Evolutionary conservation across 2,113 vertebrate species (phyloP), one percentile per base, ranked within the genome.

Genomic region (Rhea pennata): DNA sequence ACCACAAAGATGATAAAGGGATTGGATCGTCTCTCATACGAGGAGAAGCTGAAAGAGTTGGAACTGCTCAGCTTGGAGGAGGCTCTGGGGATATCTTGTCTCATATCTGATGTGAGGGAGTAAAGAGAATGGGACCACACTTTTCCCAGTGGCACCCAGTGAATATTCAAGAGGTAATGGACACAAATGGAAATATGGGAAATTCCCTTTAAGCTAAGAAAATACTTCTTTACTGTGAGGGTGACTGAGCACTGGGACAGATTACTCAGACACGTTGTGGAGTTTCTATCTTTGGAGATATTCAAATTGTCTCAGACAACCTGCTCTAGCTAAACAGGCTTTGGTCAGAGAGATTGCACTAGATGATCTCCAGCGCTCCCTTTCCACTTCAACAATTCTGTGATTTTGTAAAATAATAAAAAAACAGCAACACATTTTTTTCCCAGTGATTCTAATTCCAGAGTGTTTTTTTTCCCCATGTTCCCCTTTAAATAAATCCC

Each of bases 251-350:
- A 71, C 2, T 10, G 61, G 5, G 23, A 56, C 6, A 59, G 3
- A 1, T 42, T 58, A 4, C 12, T 9, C 44, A 61, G 24, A 70
- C 20, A 73, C 3, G 0, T 5, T 69, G 4, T 12, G 17, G 27
- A 42, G 5, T 46, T 13, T 82, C 56, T 51, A 22, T 50, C 10
- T 16, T 77, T 40, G 26, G 20, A 77, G 54, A 19, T 51, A 70
- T 5, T 70, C 33, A 81, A 84, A 42, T 7, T 53, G 33, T 3
- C 13, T 92, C 36, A 67, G 51, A 86, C 2, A 76, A 27, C 8
- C 19, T 58, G 6, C 56, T 21, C 6, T 12, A 78, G 13, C 21
- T 81, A 44, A 56, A 66, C 4, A 14, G 66, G 23, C 7, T 85
- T 75, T 59, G 29, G 39, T 5, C 9, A 11, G 14, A 27, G 9